Evolutionary conservation across 2,797 vertebrate genomes (phyloP).

Genomic region (Phaenicophaeus curvirostris): DNA sequence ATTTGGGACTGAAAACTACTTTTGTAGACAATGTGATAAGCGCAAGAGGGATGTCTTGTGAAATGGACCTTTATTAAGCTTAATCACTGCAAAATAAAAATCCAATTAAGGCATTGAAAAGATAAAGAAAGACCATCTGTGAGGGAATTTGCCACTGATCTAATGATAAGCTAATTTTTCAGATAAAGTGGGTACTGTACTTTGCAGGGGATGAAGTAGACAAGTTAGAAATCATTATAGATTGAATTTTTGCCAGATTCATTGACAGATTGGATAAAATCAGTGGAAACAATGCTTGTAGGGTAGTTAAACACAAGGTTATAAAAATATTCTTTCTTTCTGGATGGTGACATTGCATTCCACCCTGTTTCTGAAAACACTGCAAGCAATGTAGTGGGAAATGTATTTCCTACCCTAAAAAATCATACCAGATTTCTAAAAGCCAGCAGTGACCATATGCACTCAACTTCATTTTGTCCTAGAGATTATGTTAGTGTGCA

Average conservation of each 20-base stretch:
- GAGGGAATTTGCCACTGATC: slow-evolving; percentile 43
- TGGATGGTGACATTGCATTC: not conserved
- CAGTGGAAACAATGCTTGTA: not conserved
- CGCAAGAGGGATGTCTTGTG: not conserved
- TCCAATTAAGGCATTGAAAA: slow-evolving; percentile 59
- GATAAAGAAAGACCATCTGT: slow-evolving; percentile 68
- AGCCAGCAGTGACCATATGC: not conserved
- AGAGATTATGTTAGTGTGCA: not conserved
- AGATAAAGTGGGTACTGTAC: not conserved
- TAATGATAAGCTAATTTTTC: slow-evolving; percentile 50
- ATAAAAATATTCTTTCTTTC: not conserved
- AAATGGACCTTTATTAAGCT: slow-evolving; percentile 47
- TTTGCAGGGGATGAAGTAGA: not conserved
- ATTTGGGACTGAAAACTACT: not conserved
- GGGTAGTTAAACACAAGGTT: not conserved
- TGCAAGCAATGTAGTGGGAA: not conserved
- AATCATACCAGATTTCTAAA: not conserved
- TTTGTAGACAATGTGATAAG: not conserved
- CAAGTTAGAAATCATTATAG: not conserved
- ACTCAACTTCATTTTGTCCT: not conserved
- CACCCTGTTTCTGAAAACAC: not conserved
- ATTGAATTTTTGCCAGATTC: not conserved
- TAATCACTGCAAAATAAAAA: slow-evolving; percentile 40
- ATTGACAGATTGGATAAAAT: not conserved
- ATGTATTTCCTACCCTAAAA: not conserved